Conservation (phyloP, 2,113 vertebrate genomes). For the Callopanchax toddi region DNA sequence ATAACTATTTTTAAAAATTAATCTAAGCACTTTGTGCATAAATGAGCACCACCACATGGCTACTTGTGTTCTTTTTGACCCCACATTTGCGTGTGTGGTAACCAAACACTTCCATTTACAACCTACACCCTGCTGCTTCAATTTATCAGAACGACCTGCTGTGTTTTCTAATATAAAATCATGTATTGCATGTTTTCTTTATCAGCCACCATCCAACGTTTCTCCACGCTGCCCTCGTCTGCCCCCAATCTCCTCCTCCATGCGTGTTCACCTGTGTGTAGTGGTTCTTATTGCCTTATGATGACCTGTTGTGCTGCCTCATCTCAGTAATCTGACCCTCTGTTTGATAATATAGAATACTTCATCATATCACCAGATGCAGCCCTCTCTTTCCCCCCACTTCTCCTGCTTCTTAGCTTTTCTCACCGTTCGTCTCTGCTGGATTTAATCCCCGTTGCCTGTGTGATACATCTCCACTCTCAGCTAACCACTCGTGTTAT, state of each 20-base stretch:
- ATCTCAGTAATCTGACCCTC: conserved; percentile 47
- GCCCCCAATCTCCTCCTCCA: conserved; percentile 46
- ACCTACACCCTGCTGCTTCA: conserved; percentile 22
- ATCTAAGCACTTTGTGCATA: neutral
- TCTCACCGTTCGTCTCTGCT: conserved; percentile 45
- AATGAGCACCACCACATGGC: neutral
- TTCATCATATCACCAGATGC: conserved; percentile 50
- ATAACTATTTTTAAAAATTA: no score
- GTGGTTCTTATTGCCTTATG: conserved; percentile 39
- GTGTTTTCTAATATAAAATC: conserved; percentile 63
- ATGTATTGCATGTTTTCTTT: conserved; percentile 48
- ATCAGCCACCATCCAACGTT: conserved; percentile 45
- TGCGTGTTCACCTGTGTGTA: conserved; percentile 25
- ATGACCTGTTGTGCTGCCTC: conserved; percentile 58
- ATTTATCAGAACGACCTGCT: conserved; percentile 37
- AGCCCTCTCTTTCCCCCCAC: conserved; percentile 10
- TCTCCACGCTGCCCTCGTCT: conserved; percentile 23
- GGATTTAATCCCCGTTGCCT: conserved; percentile 68
- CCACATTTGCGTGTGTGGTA: conserved; percentile 5
- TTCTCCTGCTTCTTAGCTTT: conserved; percentile 19
- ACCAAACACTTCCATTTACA: conserved; percentile 16
- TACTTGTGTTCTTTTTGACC: neutral
- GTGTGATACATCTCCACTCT: conserved; percentile 67
- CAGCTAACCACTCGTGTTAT: conserved; percentile 52
- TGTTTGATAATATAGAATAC: conserved; percentile 49